phyloP scores from a whole-genome alignment of 2,888 invertebrate genomes.

The Pocota personata region DNA sequence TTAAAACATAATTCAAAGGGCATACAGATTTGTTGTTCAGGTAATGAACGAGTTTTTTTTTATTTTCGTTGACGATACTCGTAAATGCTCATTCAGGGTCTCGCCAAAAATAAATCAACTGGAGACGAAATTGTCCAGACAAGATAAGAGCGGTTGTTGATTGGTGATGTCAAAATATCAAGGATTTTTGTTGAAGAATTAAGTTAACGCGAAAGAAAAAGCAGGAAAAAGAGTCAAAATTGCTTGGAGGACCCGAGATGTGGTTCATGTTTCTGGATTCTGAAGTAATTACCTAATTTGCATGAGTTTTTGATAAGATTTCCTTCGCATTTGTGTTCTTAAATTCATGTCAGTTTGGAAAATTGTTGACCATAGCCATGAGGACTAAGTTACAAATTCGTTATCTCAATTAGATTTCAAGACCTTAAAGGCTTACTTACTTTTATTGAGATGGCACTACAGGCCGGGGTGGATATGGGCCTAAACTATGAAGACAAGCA shows the following conservation, averaged over 20 bases:
- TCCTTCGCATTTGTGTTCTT: background rate
- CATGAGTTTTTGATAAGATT: constrained; percentile 11
- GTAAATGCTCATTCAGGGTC: constrained; percentile 62
- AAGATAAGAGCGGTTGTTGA: constrained; percentile 65
- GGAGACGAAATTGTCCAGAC: constrained; percentile 57
- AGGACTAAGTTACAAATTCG: too few relatives aligned
- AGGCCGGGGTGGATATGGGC: too few relatives aligned
- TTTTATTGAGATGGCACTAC: too few relatives aligned
- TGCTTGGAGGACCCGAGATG: background rate
- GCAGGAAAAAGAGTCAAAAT: background rate
- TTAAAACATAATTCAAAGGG: constrained; percentile 43
- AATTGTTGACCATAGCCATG: too few relatives aligned
- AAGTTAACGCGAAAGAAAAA: background rate
- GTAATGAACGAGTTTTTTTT: constrained; percentile 36
- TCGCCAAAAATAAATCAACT: constrained; percentile 59
- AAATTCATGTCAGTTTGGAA: too few relatives aligned
- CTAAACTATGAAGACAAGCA: too few relatives aligned
- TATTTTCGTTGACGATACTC: constrained; percentile 39
- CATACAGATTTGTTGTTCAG: constrained; percentile 24
- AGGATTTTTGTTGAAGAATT: constrained; percentile 39
- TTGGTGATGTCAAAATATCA: constrained; percentile 61
- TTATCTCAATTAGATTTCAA: too few relatives aligned
- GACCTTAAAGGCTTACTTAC: too few relatives aligned
- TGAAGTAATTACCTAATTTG: constrained; percentile 25
- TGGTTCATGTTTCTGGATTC: background rate